Conservation (phyloP, 2,888 invertebrate species). For the Imbricaverruca yamaguchii region DNA sequence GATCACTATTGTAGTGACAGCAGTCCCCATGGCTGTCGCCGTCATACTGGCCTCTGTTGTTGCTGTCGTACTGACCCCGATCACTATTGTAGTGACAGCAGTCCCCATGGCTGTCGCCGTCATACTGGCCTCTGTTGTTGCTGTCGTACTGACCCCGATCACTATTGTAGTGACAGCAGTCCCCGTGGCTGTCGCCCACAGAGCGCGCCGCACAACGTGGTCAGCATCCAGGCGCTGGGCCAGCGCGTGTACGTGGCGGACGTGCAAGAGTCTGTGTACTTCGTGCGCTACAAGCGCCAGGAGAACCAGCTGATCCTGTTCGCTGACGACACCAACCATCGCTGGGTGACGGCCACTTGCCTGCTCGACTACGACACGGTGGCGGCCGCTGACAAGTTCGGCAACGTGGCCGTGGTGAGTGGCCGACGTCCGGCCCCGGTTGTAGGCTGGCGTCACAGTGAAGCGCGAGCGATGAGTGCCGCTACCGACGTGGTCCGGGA, state of each 20-base stretch:
- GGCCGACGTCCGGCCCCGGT: not conserved
- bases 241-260: conserved; percentile 91
- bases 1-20: not conserved
- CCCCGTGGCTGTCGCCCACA: conserved; percentile 40
- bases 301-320: conserved; percentile 98
- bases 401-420: conserved; percentile 81
- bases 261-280: conserved; percentile 93
- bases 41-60: not conserved
- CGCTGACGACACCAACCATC: conserved; percentile 94
- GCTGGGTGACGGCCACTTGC: conserved; percentile 88
- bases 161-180: not conserved
- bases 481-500: too few species aligned
- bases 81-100: not conserved
- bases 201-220: conserved; percentile 92
- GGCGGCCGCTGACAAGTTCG: conserved; percentile 95
- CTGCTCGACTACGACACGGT: conserved; percentile 94
- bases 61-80: too few species aligned
- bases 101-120: too few species aligned
- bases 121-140: not conserved
- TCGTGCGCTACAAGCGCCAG: conserved; percentile 83
- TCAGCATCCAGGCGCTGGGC: conserved; percentile 87
- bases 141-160: not conserved
- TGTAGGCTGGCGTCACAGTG: not conserved
- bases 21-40: not conserved
- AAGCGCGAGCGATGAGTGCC: too few species aligned